phyloP scores from a whole-genome alignment of 2,113 vertebrate genomes.

The Atlantisia rogersi region DNA sequence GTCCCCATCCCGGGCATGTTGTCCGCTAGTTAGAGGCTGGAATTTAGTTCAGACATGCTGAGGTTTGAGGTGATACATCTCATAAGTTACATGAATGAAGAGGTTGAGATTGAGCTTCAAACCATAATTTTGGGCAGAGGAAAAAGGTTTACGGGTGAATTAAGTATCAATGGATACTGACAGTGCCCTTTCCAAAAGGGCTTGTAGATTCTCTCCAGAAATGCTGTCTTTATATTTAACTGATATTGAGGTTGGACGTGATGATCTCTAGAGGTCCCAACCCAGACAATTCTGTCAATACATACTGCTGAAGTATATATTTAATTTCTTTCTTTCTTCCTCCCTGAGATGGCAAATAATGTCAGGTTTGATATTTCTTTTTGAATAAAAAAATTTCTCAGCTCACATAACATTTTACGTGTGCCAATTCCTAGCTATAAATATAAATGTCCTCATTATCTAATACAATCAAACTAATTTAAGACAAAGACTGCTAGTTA shows the following conservation, averaged over 20 bases:
- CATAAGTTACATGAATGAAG: background rate
- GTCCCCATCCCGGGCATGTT: background rate
- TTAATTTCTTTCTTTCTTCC: background rate
- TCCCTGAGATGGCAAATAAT: background rate
- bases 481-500: background rate
- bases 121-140: background rate
- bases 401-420: conserved; percentile 38
- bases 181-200: background rate
- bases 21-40: background rate
- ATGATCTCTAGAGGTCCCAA: too few relatives aligned
- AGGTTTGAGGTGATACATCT: background rate
- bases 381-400: background rate
- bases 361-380: conserved; percentile 12
- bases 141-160: background rate
- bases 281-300: too few relatives aligned
- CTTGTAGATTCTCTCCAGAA: background rate
- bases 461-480: conserved; percentile 1
- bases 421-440: conserved; percentile 46
- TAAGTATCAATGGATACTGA: background rate
- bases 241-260: background rate
- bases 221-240: background rate
- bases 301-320: background rate
- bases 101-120: background rate
- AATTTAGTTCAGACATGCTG: rapidly evolving
- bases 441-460: conserved; percentile 36